These are phyloP conservation scores for Xyrichtys novacula DNA, from an alignment of 2,797 vertebrate genomes.

Conservation along the genomic window DNA sequence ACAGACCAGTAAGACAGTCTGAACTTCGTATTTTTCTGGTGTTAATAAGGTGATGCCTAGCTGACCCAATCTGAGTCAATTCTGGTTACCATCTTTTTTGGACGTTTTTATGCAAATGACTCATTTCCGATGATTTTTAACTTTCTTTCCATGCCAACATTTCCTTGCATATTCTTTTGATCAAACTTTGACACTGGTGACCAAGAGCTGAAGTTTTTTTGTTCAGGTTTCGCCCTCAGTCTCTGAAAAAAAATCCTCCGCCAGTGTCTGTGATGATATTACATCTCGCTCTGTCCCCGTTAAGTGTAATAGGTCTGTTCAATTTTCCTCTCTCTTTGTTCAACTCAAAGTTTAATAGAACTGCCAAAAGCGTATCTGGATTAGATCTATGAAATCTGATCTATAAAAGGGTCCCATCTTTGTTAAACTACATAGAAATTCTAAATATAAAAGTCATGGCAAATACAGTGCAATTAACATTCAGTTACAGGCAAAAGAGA, in stretches of 20 bases:
- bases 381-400: slow-evolving; percentile 4
- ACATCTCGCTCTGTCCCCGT: background rate
- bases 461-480: background rate
- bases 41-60: no score
- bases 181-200: no score
- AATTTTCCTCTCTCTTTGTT: background rate
- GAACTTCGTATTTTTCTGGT: no score
- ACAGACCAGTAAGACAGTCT: no score
- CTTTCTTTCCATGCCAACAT: no score
- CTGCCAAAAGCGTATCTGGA: background rate
- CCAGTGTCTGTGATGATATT: slow-evolving; percentile 8
- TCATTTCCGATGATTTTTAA: no score
- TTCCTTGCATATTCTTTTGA: no score
- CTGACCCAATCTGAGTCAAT: no score
- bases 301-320: background rate
- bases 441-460: background rate
- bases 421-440: slow-evolving; percentile 4
- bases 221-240: background rate
- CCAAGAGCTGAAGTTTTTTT: background rate
- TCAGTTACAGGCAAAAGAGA: background rate
- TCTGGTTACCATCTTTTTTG: no score
- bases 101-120: no score
- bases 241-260: background rate
- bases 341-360: background rate
- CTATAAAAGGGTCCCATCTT: background rate